A percentile compares a stretch with the other conserved stretches of the same genome.
phyloP scores from a whole-genome alignment of 2,113 vertebrate species.

The Pica pica region DNA sequence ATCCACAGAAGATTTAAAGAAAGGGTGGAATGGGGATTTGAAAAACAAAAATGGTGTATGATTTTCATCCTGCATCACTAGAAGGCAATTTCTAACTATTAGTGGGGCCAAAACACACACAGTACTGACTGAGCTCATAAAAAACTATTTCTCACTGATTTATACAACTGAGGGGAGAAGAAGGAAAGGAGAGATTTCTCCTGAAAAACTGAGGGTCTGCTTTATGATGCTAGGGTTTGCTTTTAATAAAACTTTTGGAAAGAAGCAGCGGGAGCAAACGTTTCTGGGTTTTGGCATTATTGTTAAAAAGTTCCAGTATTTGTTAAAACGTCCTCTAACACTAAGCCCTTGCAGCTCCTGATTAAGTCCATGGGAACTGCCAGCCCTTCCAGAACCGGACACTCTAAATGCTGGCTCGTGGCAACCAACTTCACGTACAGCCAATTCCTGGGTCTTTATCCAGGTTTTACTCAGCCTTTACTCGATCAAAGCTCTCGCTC shows the following conservation, averaged over 20 bases:
- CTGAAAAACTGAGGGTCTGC: neutral
- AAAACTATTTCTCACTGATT: neutral
- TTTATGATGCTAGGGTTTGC: neutral
- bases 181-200: neutral
- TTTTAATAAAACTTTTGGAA: neutral
- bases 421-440: neutral
- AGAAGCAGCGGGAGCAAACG: neutral
- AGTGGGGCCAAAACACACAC: neutral
- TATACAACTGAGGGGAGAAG: neutral
- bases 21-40: neutral
- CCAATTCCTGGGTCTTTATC: neutral
- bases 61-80: neutral
- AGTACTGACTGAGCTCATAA: neutral
- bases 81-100: neutral
- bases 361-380: neutral
- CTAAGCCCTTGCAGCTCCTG: neutral
- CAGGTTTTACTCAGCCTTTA: conserved; percentile 45
- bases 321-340: neutral
- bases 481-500: conserved; percentile 27
- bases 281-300: neutral
- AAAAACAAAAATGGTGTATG: neutral
- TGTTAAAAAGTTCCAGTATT: neutral
- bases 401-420: neutral
- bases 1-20: neutral
- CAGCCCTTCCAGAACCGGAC: neutral